These are phyloP conservation scores for Notolepis coatsorum DNA, from an alignment of 2,797 vertebrate genomes.

Conservation along the genomic window DNA sequence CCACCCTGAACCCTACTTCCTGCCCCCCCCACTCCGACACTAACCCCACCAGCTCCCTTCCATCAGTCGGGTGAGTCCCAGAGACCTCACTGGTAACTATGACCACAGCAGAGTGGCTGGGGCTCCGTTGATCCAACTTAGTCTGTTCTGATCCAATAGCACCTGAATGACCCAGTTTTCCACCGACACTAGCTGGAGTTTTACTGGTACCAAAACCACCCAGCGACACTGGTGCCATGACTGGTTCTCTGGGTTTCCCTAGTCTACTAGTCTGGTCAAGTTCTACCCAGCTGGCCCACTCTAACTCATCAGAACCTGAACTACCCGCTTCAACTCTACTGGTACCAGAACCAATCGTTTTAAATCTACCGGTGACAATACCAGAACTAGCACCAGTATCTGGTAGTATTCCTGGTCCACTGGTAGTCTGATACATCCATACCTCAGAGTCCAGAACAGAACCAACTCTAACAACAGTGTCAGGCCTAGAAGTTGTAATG, in stretches of 20 bases:
- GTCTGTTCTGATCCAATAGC: conserved; percentile 6
- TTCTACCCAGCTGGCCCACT: background rate
- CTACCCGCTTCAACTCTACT: background rate
- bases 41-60: background rate
- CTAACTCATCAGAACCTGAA: background rate
- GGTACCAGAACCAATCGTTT: background rate
- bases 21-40: conserved; percentile 1
- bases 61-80: background rate
- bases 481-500: background rate
- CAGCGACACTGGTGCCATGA: background rate
- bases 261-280: background rate
- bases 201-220: conserved; percentile 2
- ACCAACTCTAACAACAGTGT: no score
- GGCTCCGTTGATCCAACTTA: background rate
- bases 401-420: background rate
- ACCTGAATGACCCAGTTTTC: no score
- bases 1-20: conserved; percentile 10
- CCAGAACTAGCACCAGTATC: background rate
- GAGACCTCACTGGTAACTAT: background rate
- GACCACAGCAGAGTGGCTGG: conserved; percentile 15
- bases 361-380: background rate
- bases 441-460: background rate
- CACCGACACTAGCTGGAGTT: background rate
- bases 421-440: background rate
- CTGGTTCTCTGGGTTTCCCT: background rate